These are phyloP conservation scores for Urosaurus nigricauda DNA, from an alignment of 2,797 vertebrate species.

Conservation along the genomic window DNA sequence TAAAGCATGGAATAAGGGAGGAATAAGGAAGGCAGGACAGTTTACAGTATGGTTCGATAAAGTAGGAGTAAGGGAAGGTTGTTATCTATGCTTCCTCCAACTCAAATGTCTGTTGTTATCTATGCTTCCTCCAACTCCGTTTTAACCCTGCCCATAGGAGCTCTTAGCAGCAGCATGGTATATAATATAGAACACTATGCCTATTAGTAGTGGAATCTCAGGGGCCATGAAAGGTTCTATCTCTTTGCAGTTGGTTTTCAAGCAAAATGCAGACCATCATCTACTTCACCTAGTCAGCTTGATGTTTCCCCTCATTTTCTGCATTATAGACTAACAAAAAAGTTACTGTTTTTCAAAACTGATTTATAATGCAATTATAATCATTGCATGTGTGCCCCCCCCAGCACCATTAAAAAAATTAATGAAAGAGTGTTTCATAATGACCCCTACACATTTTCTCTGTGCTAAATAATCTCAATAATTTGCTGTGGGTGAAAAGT, in stretches of 20 bases:
- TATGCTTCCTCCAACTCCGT: neutral
- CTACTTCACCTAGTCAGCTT: neutral
- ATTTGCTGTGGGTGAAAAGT: constrained; percentile 7
- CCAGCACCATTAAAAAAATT: neutral
- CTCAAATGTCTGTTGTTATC: neutral
- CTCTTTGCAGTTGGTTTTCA: neutral
- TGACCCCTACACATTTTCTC: neutral
- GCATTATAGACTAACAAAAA: neutral
- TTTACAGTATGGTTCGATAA: too few relatives aligned
- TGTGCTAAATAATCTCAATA: neutral
- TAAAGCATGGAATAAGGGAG: neutral
- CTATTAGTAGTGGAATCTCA: neutral
- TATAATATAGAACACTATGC: too few relatives aligned
- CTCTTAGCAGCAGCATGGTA: neutral
- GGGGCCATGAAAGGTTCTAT: neutral
- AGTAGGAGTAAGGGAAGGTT: neutral
- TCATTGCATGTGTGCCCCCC: neutral
- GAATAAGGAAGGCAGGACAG: neutral
- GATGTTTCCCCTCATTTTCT: neutral
- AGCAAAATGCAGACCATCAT: neutral
- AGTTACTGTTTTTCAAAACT: neutral
- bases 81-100: neutral
- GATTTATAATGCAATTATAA: neutral
- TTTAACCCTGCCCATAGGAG: neutral
- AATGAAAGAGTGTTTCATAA: neutral